Base-by-base conservation (phyloP, 2,797 vertebrate genomes). In the Anguilla anguilla region DNA sequence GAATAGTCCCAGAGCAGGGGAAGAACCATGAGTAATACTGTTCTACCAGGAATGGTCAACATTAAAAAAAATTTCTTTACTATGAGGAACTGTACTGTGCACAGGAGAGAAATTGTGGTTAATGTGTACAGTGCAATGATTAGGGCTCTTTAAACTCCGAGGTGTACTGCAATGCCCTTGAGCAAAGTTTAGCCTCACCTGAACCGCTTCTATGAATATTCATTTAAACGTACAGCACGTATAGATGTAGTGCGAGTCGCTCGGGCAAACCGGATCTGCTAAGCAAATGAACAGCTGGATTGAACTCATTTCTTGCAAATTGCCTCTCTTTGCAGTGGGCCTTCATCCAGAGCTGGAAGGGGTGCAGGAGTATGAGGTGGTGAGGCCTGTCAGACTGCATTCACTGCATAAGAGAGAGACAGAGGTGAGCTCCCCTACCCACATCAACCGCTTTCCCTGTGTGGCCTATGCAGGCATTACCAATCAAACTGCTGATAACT, bases 321-420 rank as follows among this genome's bases (percentile, higher is more conserved):
- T 72, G 61, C 7, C 35, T 46, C 43, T 84, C n/a, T 90, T 81
- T 90, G 86, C 92, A 97, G 96, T 89, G n/a, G 90, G 93, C 88
- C 91, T 90, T 0, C 86, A 74, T 39, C 87, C 84, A 39, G 87
- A 61, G 1, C 90, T 93, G 69, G 87, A 94, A 5, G 92, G 93
- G 0, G 89, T 86, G 13, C 90, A 90, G 61, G 90, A 93, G 86
- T 95, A 94, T 22, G 95, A 96, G 88, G 91, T 97, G 74, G 93
- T 97, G 67, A 94, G 92, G 87, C 96, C 96, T 7, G 61, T 96
- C 87, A 93, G 91, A 90, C 91, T 96, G 59, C 95, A 96, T 89
- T 59, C 93, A 0, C 86, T 95, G 25, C 91, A 93, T 61, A 96
- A 95, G 90, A 92, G 96, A 93, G 85, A 95, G 0, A n/a, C 92